Conservation (phyloP, 2,113 vertebrate genomes). For the Dermatemys mawii region DNA sequence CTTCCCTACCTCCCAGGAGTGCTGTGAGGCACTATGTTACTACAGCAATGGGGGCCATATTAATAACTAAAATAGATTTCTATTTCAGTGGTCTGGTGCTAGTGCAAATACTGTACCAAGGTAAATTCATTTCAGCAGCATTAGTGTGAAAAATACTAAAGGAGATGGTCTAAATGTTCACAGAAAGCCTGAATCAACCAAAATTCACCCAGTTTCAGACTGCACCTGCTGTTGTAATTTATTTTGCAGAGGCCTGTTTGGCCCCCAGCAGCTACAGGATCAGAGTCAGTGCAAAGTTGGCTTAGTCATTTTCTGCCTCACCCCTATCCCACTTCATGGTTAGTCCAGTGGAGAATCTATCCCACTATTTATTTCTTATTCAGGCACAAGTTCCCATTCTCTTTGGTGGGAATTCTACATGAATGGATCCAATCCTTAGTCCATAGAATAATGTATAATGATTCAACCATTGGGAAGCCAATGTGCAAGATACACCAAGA, state of each 20-base stretch:
- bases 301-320: neutral
- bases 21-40: too few species aligned
- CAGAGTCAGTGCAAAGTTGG: neutral
- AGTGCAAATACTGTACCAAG: neutral
- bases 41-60: too few species aligned
- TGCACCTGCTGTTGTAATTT: neutral
- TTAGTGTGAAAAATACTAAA: neutral
- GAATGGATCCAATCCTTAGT: rapidly evolving
- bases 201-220: neutral
- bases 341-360: rapidly evolving
- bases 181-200: neutral
- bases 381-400: neutral
- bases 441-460: neutral
- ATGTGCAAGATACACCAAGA: neutral
- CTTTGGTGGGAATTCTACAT: neutral
- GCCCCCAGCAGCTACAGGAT: neutral
- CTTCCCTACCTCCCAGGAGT: too few species aligned
- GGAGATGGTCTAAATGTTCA: neutral
- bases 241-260: neutral
- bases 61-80: neutral
- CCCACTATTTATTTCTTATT: neutral
- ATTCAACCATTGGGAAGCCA: neutral
- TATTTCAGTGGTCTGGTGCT: neutral
- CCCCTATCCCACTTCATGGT: neutral
- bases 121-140: neutral